Percentiles rank a stretch among this genome's conserved stretches.
Conservation (phyloP, 2,113 vertebrate species). For the Ageneiosus marmoratus region DNA sequence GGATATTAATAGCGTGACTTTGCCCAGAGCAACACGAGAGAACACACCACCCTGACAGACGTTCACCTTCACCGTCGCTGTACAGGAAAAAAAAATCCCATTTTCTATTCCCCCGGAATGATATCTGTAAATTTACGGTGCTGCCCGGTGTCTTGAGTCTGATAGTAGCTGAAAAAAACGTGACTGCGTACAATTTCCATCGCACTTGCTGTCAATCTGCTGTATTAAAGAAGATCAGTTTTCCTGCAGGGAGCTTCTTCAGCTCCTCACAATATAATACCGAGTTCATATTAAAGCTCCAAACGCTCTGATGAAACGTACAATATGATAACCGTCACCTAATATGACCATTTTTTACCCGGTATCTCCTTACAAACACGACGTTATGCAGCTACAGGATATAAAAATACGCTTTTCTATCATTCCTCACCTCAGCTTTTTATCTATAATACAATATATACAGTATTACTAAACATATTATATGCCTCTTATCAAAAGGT, state of each 20-base stretch:
- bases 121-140: conserved; percentile 48
- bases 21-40: conserved; percentile 32
- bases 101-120: conserved; percentile 35
- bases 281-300: conserved; percentile 10
- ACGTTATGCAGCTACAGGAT: neutral
- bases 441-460: neutral
- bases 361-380: neutral
- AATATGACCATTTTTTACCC: neutral
- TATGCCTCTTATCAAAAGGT: neutral
- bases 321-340: conserved; percentile 1
- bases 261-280: conserved; percentile 26
- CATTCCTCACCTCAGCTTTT: neutral
- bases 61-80: conserved; percentile 7
- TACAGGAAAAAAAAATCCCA: conserved; percentile 19
- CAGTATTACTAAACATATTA: neutral
- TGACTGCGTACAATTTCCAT: conserved; percentile 35
- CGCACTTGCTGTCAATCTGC: conserved; percentile 43
- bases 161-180: conserved; percentile 39
- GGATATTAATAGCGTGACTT: conserved; percentile 39
- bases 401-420: neutral
- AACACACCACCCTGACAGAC: conserved; percentile 24
- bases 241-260: conserved; percentile 43
- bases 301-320: conserved; percentile 6
- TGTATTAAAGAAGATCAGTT: conserved; percentile 45
- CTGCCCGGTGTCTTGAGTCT: conserved; percentile 33